Conservation (phyloP, 1,140 invertebrate genomes). For the Heliothis subflexa region DNA sequence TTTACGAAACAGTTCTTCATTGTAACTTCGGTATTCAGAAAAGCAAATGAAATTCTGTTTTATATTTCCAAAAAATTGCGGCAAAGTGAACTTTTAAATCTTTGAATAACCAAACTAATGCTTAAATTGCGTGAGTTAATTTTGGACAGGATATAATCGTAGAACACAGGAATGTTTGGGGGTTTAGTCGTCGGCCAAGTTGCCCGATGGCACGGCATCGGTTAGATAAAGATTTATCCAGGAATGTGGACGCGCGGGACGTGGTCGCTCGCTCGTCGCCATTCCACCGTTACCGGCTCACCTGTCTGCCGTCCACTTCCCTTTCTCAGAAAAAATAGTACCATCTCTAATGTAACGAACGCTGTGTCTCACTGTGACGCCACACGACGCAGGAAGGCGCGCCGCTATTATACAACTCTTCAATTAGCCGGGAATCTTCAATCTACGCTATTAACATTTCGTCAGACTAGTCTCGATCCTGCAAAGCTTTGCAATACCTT, state of each 20-base stretch:
- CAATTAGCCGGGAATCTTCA: constrained; percentile 34
- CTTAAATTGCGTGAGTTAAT: constrained; percentile 10
- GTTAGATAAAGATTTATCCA: constrained; percentile 59
- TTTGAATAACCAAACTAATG: constrained; percentile 3
- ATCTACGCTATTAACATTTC: constrained; percentile 30
- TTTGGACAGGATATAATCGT: constrained; percentile 2
- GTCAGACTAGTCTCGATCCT: not conserved
- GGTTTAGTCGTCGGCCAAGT: constrained; percentile 14
- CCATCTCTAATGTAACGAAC: constrained; percentile 40
- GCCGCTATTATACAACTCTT: constrained; percentile 22
- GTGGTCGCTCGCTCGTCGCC: constrained; percentile 45
- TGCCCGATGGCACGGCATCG: constrained; percentile 45
- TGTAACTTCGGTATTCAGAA: too few species aligned
- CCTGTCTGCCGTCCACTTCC: constrained; percentile 48
- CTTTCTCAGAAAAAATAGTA: constrained; percentile 47
- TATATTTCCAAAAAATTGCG: not conserved
- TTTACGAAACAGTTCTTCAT: too few species aligned
- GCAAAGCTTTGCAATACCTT: constrained; percentile 9
- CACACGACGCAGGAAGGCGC: constrained; percentile 28
- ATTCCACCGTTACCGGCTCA: constrained; percentile 50
- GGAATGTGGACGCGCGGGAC: constrained; percentile 57
- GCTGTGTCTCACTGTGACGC: constrained; percentile 24
- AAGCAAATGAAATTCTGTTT: too few species aligned
- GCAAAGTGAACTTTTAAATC: not conserved
- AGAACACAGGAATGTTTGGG: constrained; percentile 34